Conservation (phyloP, 2,888 invertebrate species). For the Mythimna vitellina region DNA sequence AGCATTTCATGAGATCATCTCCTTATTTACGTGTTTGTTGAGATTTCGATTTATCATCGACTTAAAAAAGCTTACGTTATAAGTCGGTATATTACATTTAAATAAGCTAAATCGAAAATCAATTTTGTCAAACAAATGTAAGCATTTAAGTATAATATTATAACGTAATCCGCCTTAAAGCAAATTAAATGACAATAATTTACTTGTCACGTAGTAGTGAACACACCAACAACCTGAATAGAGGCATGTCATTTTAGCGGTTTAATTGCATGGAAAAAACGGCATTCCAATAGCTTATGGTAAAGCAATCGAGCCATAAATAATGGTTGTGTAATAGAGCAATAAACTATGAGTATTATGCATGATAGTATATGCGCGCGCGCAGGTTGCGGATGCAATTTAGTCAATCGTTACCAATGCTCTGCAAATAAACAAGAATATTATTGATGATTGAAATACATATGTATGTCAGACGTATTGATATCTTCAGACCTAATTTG, state of each 20-base stretch:
- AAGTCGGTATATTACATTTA: conserved; percentile 41
- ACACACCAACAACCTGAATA: conserved; percentile 53
- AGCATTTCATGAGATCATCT: conserved; percentile 72
- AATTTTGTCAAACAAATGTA: conserved; percentile 51
- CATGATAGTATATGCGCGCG: conserved; percentile 66
- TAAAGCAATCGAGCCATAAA: conserved; percentile 74
- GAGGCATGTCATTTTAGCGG: conserved; percentile 60
- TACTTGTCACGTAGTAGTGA: conserved; percentile 64
- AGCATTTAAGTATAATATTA: conserved; percentile 57
- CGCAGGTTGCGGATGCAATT: conserved; percentile 70
- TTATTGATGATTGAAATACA: conserved; percentile 65
- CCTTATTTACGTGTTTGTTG: conserved; percentile 70
- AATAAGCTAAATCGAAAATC: conserved; percentile 54
- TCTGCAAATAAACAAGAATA: conserved; percentile 68
- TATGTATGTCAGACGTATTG: conserved; percentile 60
- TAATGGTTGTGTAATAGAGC: conserved; percentile 81
- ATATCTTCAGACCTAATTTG: conserved; percentile 62
- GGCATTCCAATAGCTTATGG: conserved; percentile 71
- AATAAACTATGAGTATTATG: conserved; percentile 77
- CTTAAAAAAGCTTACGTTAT: conserved; percentile 54
- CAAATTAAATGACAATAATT: conserved; percentile 67
- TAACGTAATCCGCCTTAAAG: conserved; percentile 66
- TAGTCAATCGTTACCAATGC: conserved; percentile 69
- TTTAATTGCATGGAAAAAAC: conserved; percentile 76
- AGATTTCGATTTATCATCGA: conserved; percentile 64